Conservation (phyloP, 2,113 vertebrate genomes). For the Gymnarchus niloticus region DNA sequence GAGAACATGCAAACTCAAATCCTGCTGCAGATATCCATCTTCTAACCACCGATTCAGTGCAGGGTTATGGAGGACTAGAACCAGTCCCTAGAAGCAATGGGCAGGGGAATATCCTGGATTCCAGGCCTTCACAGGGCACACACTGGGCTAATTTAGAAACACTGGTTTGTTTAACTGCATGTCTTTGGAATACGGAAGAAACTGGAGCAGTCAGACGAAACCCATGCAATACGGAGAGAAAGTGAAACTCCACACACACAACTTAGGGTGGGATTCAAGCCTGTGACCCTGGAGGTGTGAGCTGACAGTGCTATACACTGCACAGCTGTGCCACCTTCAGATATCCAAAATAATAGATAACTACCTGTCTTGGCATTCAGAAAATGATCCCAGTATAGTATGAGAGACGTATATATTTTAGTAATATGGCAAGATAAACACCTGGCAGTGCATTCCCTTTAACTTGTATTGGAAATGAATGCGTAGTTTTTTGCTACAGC, state of each 20-base stretch:
- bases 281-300: not conserved
- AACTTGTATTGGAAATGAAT: no score
- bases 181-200: not conserved
- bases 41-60: not conserved
- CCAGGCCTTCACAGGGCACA: not conserved
- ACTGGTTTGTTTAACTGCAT: not conserved
- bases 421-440: no score
- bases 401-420: not conserved
- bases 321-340: not conserved
- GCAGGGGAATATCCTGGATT: not conserved
- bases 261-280: not conserved
- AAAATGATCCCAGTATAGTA: not conserved
- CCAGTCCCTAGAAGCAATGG: not conserved
- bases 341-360: not conserved
- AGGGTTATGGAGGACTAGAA: not conserved
- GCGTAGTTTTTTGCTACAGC: no score
- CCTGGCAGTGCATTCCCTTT: no score
- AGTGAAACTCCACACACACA: not conserved
- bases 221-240: not conserved
- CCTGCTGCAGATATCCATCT: not conserved
- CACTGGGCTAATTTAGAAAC: not conserved
- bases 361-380: not conserved
- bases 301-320: not conserved
- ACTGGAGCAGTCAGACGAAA: not conserved
- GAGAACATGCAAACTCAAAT: no score